These are phyloP conservation scores for Pantherophis guttatus DNA, from an alignment of 2,113 vertebrate species.

Conservation along the genomic window DNA sequence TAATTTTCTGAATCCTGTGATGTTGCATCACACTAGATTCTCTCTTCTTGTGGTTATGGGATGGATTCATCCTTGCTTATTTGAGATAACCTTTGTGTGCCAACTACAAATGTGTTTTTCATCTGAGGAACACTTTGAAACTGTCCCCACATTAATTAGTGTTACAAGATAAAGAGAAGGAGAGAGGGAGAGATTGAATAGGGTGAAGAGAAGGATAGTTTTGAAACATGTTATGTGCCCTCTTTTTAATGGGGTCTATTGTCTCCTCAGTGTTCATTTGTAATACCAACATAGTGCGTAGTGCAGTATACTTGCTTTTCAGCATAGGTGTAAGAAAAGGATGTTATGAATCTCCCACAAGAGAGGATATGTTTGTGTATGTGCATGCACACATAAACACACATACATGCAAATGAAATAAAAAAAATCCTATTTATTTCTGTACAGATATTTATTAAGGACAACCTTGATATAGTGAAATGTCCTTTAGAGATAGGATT, in stretches of 20 bases:
- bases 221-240: background rate
- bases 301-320: constrained; percentile 13
- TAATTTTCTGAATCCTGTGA: constrained; percentile 49
- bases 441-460: background rate
- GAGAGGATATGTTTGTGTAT: background rate
- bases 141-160: background rate
- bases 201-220: background rate
- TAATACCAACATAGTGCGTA: constrained; percentile 7
- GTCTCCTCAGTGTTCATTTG: background rate
- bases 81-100: background rate
- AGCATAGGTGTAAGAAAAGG: constrained; percentile 16
- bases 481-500: background rate
- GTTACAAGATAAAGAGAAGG: background rate
- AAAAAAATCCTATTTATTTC: background rate
- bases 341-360: background rate
- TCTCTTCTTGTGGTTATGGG: background rate
- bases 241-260: background rate
- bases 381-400: background rate
- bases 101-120: background rate
- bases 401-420: background rate
- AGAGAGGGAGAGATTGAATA: background rate
- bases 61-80: background rate
- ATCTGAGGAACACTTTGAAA: background rate
- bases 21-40: constrained; percentile 51
- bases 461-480: background rate